Conservation (phyloP, 30 jellyfish, hydroid and myxozoan genomes). For the Turritopsis rubra region DNA sequence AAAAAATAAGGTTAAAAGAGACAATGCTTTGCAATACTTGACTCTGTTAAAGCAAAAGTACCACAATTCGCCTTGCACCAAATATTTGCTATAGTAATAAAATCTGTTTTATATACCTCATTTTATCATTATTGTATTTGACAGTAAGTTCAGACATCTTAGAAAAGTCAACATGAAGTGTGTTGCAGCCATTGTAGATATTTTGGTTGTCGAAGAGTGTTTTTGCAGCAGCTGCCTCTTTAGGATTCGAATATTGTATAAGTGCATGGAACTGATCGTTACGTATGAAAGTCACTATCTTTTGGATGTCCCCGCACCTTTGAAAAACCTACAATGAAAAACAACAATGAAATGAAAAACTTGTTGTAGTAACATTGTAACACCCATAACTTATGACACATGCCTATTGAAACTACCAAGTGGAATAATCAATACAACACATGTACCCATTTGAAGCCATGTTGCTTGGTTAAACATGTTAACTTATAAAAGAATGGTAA, state of each 20-base stretch:
- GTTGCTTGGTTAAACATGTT: too few species aligned
- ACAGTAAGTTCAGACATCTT: conserved; percentile 76
- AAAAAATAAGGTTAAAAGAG: not conserved
- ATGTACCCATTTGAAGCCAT: too few species aligned
- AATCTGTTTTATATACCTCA: conserved; percentile 94
- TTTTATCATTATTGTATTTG: conserved; percentile 77
- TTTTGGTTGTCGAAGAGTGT: conserved; percentile 77
- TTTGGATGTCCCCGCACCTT: conserved; percentile 73
- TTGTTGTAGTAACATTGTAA: too few species aligned
- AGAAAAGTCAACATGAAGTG: conserved; percentile 80
- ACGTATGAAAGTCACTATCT: conserved; percentile 84
- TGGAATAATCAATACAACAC: too few species aligned
- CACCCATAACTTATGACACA: too few species aligned
- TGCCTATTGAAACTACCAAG: too few species aligned
- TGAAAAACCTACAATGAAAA: conserved; percentile 60
- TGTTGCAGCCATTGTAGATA: conserved; percentile 94
- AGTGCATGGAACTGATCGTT: conserved; percentile 97
- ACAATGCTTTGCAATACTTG: not conserved
- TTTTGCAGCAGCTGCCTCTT: conserved; percentile 48
- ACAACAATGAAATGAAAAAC: too few species aligned
- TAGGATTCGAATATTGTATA: conserved; percentile 59
- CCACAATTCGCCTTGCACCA: too few species aligned
- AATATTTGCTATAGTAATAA: too few species aligned
- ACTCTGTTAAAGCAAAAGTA: not conserved
- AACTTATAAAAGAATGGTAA: too few species aligned